Base-by-base conservation (phyloP, 2,888 invertebrate species). In the Plebejus melissa region DNA sequence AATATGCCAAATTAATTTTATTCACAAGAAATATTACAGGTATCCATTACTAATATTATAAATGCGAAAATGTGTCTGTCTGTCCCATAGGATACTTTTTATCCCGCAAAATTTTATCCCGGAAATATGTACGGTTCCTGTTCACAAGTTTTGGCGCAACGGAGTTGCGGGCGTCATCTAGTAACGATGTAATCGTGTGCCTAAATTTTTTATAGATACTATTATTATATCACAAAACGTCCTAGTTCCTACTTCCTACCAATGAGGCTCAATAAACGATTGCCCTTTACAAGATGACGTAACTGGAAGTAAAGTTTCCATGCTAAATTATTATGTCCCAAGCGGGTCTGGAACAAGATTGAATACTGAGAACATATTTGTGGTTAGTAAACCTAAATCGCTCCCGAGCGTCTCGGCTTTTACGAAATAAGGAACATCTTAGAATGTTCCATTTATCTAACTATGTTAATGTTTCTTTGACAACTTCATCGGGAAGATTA, bases 361-460 rank as follows among this genome's bases (percentile, higher is more conserved):
- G 81, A 81, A 81, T 81, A 81, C 81, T 79, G 80, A 80, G 79
- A 80, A 81, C 81, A 80, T 81, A 81, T 81, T 81, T 81, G 81
- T 77, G 77, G 78, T 79, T 77, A 79, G 79, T 78, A 80, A 81
- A 81, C 80, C 79, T 79, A 74, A 54, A 72, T 72, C 54, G 54
- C 72, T 72, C 81, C 81, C 78, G 78, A 76, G 80, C 79, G 81
- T 79, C 72, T 77, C 80, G 77, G 77, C 78, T 78, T 78, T 79
- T 71, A 76, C 77, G 79, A 76, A 77, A 79, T 78, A 78, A 78
- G 78, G 76, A 77, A 75, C 78, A 74, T 76, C 77, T 46, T 11
- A 41, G 71, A 28, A 9, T 72, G 54, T 50, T 72, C 71, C 11
- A 50, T 71, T 28, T 60, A 60, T 60, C 11, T 22, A 58, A 22